These are phyloP conservation scores for Eupithecia tripunctaria DNA, from an alignment of 2,888 invertebrate genomes.

Conservation along the genomic window DNA sequence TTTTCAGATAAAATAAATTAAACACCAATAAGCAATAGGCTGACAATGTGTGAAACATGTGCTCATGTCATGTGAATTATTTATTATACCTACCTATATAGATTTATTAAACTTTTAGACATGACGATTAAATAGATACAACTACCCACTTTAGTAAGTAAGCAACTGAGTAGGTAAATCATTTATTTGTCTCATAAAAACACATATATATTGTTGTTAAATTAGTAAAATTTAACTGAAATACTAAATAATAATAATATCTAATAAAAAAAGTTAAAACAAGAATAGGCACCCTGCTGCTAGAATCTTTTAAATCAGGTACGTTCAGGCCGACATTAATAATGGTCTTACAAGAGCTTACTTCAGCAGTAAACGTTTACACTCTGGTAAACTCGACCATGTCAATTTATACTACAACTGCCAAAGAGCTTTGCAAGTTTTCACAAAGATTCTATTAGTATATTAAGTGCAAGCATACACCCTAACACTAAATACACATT, in stretches of 20 bases:
- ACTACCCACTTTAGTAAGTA: neutral
- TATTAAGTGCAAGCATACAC: neutral
- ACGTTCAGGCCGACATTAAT: too few species aligned
- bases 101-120: neutral
- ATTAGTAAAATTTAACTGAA: too few species aligned
- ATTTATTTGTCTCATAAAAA: too few species aligned
- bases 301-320: too few species aligned
- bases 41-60: neutral
- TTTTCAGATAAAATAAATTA: neutral
- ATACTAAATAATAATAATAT: too few species aligned
- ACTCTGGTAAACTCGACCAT: neutral
- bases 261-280: too few species aligned
- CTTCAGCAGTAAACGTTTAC: neutral
- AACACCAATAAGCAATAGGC: neutral
- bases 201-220: too few species aligned
- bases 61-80: neutral
- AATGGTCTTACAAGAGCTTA: too few species aligned
- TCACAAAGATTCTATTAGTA: neutral
- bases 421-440: too few species aligned
- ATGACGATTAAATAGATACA: neutral
- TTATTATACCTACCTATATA: too few species aligned
- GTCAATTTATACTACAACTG: neutral
- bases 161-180: too few species aligned
- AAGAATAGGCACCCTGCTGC: too few species aligned
- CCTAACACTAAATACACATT: conserved; percentile 7